These are phyloP conservation scores for Stegana nigrithorax DNA, from an alignment of 2,888 invertebrate species.

Conservation along the genomic window DNA sequence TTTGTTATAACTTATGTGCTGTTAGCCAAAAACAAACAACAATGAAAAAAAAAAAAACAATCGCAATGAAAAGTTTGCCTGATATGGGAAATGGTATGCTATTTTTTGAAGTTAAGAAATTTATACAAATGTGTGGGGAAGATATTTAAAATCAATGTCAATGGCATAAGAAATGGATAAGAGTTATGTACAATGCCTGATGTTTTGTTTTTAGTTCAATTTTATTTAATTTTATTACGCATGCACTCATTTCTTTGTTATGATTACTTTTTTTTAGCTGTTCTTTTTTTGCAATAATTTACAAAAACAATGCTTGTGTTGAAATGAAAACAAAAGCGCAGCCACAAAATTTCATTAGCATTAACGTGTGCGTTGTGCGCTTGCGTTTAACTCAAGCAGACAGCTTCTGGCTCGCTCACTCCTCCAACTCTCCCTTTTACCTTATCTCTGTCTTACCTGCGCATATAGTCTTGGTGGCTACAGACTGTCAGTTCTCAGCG, in stretches of 20 bases:
- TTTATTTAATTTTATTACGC: background rate
- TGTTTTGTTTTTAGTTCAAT: background rate
- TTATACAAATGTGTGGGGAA: background rate
- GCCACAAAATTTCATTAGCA: background rate
- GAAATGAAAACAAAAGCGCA: conserved; percentile 15
- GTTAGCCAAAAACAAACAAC: background rate
- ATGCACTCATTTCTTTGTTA: background rate
- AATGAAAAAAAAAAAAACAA: background rate
- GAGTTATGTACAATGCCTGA: background rate
- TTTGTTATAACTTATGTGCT: too few species aligned
- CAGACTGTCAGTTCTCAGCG: background rate
- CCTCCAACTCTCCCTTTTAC: too few species aligned
- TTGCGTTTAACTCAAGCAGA: too few species aligned
- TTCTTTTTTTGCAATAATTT: conserved; percentile 30
- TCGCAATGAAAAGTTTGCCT: too few species aligned
- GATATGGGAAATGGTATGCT: too few species aligned
- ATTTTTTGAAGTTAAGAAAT: too few species aligned
- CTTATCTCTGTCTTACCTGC: too few species aligned
- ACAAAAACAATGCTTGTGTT: conserved; percentile 29
- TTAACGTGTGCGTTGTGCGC: background rate
- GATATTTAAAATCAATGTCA: background rate
- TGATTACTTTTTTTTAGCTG: background rate
- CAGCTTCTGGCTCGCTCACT: too few species aligned
- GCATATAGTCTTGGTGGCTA: too few species aligned
- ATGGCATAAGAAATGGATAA: conserved; percentile 21